Base-by-base conservation (phyloP, 2,888 invertebrate genomes). In the Microplitis deprimator region DNA sequence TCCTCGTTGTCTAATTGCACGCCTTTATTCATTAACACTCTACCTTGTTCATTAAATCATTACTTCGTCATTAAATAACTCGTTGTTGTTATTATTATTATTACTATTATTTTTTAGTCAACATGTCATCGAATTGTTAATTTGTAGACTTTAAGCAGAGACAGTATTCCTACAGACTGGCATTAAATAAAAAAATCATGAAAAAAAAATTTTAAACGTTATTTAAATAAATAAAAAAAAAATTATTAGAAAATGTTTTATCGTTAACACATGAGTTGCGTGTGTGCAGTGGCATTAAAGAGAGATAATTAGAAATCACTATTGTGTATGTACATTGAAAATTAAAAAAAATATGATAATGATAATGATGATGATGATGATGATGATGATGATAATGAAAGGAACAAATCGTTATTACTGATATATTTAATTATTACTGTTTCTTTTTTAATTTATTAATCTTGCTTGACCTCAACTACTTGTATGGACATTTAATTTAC, bases 211-310 rank as follows among this genome's bases (percentile, higher is more conserved):
- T 13, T 13, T 50, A 50, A 50, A 50, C 10, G 50, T 50, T 50
- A 50, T 50, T 50, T 50, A 50, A 50, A 50, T 50, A 13, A 65
- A 13, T 20, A 62, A 76, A 77, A 75, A 75, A 68, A 68, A 75
- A 60, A 79, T 71, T 67, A 73, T 10, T 13, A 61, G 74, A 76
- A 65, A 81, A 85, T 82, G 84, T 84, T 86, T 87, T 87, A 87
- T 88, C 85, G 85, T 88, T 87, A 85, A 85, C 84, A 82, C 84
- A 83, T 79, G 77, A 81, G 78, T 80, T 80, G 71, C 82, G 85
- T 87, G 89, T 89, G 89, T 89, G 84, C 89, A 89, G 89, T 89
- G 89, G 89, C 86, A 86, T 80, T 81, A 84, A 79, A 61, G 69
- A 73, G 83, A 79, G 79, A 81, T 83, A 83, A 82, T 81, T 83